A percentile compares a stretch with the other conserved stretches of the same genome.
phyloP scores from a whole-genome alignment of 2,888 invertebrate species.

The Pterostichus niger region DNA sequence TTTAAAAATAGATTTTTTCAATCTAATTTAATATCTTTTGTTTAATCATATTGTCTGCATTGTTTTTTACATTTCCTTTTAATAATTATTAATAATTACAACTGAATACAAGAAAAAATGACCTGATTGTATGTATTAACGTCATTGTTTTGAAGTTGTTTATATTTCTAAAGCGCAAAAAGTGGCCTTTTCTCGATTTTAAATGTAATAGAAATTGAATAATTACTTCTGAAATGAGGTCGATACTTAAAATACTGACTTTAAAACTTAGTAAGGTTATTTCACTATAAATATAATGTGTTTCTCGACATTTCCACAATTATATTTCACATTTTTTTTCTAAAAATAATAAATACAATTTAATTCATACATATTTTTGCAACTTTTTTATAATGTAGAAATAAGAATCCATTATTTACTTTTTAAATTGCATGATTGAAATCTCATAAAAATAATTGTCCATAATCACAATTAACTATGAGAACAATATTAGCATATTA shows the following conservation, averaged over 20 bases:
- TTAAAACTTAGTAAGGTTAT: neutral
- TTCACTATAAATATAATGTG: neutral
- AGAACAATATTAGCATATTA: conserved; percentile 28
- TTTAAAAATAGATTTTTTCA: conserved; percentile 56
- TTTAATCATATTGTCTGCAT: conserved; percentile 12
- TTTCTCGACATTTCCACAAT: no score
- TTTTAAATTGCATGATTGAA: conserved; percentile 16
- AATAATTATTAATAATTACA: conserved; percentile 35
- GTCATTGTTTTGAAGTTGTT: conserved; percentile 9
- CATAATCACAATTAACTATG: conserved; percentile 21
- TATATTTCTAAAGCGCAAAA: conserved; percentile 5
- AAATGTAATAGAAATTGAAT: conserved; percentile 1
- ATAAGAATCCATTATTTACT: neutral
- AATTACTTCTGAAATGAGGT: neutral
- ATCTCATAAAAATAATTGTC: conserved; percentile 24
- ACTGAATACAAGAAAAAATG: conserved; percentile 14
- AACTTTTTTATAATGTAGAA: neutral
- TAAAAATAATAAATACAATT: no score
- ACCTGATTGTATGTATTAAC: conserved; percentile 31
- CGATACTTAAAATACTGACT: neutral
- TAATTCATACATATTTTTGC: no score
- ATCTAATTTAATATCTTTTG: neutral
- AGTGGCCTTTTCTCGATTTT: conserved; percentile 26
- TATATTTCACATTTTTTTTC: no score
- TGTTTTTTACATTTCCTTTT: conserved; percentile 28